Evolutionary conservation across 2,888 invertebrate species (phyloP).

Genomic region (Drosophila putrida): DNA sequence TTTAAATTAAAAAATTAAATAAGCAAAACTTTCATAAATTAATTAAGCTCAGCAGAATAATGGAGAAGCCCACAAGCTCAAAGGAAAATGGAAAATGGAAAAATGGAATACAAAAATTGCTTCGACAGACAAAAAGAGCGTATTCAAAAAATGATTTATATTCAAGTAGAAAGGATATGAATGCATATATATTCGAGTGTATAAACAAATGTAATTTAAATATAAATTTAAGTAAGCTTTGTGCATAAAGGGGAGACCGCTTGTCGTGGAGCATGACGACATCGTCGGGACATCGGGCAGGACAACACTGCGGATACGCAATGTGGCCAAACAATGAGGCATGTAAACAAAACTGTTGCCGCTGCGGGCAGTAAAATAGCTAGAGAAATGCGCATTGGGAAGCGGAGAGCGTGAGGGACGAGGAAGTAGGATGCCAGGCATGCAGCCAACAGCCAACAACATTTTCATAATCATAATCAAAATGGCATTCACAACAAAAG

Average conservation of each 20-base stretch:
- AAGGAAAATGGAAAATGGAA: slow-evolving; percentile 19
- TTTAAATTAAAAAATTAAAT: slow-evolving; percentile 7
- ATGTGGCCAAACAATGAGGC: slow-evolving; percentile 77
- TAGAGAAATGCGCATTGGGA: neutral
- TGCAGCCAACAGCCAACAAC: slow-evolving; percentile 68
- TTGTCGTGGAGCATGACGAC: slow-evolving; percentile 49
- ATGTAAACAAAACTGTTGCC: slow-evolving; percentile 77
- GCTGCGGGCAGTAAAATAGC: slow-evolving; percentile 38
- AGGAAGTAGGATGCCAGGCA: slow-evolving; percentile 20
- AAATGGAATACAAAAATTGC: slow-evolving; percentile 20
- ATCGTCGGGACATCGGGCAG: slow-evolving; percentile 35
- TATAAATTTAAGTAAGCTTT: slow-evolving; percentile 73
- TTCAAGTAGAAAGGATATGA: slow-evolving; percentile 31
- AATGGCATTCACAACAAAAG: slow-evolving; percentile 81
- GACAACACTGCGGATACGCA: slow-evolving; percentile 70
- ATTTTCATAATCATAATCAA: slow-evolving; percentile 82
- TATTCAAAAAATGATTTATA: slow-evolving; percentile 37
- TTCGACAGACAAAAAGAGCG: slow-evolving; percentile 27
- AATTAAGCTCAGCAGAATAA: slow-evolving; percentile 24
- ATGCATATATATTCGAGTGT: slow-evolving; percentile 16
- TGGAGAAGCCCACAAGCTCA: slow-evolving; percentile 15
- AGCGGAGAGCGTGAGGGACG: neutral
- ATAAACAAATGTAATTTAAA: slow-evolving; percentile 71
- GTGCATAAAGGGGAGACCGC: slow-evolving; percentile 34
- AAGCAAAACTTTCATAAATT: slow-evolving; percentile 33